These are phyloP conservation scores for Brassicogethes aeneus DNA, from an alignment of 2,888 invertebrate genomes.

Conservation along the genomic window DNA sequence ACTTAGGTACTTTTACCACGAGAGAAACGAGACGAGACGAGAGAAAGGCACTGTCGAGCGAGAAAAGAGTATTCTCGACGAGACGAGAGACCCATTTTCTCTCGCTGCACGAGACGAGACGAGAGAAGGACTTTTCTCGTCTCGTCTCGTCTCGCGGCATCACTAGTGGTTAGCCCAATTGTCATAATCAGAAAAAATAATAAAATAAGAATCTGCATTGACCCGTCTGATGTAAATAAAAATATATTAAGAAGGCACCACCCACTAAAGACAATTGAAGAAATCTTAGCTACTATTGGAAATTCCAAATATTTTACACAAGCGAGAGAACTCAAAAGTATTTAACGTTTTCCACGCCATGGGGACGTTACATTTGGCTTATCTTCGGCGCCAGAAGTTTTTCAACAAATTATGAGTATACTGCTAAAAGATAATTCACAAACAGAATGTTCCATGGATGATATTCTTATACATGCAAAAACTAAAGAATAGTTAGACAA, in stretches of 20 bases:
- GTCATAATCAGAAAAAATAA: not conserved
- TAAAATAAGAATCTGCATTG: too few relatives aligned
- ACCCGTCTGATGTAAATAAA: slow-evolving; percentile 4
- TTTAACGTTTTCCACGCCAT: too few relatives aligned
- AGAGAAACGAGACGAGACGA: too few relatives aligned
- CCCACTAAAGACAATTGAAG: slow-evolving; percentile 6
- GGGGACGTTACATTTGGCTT: not conserved
- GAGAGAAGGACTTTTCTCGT: too few relatives aligned
- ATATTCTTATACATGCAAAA: not conserved
- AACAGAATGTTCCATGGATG: not conserved
- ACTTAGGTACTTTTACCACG: too few relatives aligned
- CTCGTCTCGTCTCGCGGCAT: too few relatives aligned
- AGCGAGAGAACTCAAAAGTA: slow-evolving; percentile 6
- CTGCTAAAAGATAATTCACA: too few relatives aligned
- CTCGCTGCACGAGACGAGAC: too few relatives aligned
- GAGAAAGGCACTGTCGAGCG: too few relatives aligned
- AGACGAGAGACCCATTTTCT: too few relatives aligned
- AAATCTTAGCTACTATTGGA: slow-evolving; percentile 3
- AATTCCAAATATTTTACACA: slow-evolving; percentile 2
- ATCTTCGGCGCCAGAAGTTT: not conserved
- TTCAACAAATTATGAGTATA: not conserved
- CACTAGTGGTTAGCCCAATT: too few relatives aligned
- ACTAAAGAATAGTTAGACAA: not conserved
- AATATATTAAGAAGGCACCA: slow-evolving; percentile 7
- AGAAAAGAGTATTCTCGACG: too few relatives aligned